Evolutionary conservation across 2,113 vertebrate genomes (phyloP), one percentile per base, ranked within the genome.

Genomic region (Apaloderma vittatum): DNA sequence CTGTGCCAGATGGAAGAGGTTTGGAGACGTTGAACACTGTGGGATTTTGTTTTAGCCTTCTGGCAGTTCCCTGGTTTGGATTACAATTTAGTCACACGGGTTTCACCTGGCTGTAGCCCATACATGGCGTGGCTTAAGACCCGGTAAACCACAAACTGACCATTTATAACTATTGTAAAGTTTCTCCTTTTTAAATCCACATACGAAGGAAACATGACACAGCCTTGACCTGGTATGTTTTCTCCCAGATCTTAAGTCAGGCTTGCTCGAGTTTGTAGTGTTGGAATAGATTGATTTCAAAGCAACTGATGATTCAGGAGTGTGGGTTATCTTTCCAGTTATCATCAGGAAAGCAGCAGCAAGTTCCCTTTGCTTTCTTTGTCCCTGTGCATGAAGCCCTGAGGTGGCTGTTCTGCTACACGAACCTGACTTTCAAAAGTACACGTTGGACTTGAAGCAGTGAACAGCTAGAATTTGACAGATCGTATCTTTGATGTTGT

Each of bases 1-100:
- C 37, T 54, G 34, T 59, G 74, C 52, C 43, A 72, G 24, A 4
- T 52, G 26, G 61, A 63, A n/a, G 48, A 58, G 34, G 57, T 75
- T 66, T 75, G 71, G 66, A 54, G 10, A 1, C 20, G 22, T 22
- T 70, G 68, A 67, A 13, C 23, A 13, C n/a, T 26, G 26, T 3
- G 67, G 76, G 26, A 9, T 72, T 75, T 54, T 84, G 29, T 49
- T 66, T 46, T 14, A 49, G 48, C 17, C 1, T 20, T 74, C 32
- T 81, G 80, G 61, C 77, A 74, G 61, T 84, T 94, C 68, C 59
- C n/a, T 84, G 23, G 32, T 91, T 45, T 36, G 59, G 21, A 51
- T n/a, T 61, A 37, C 20, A 63, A 18, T 76, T 59, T 4, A 66
- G 37, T 84, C 24, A 20, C 15, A 66, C 0, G 0, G n/a, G 27